Evolutionary conservation across 1,140 invertebrate genomes (phyloP), one percentile per base, ranked within the genome.

Genomic region (Oryctes rhinoceros): DNA sequence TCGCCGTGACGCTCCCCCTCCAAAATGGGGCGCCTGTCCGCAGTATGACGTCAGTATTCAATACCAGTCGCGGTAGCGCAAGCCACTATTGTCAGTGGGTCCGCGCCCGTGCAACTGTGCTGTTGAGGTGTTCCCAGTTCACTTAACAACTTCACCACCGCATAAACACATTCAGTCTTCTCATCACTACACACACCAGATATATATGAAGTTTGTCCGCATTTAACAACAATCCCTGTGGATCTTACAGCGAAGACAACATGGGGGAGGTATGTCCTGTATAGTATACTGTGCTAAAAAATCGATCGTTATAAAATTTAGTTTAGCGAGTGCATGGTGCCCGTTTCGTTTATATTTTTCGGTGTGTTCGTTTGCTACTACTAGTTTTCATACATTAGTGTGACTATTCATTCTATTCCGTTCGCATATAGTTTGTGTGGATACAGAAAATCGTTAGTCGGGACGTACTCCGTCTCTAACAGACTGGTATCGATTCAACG

Each of bases 21-120:
- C 20, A 35, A 67, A 67, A 67, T 24, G 65, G 74, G 74, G 74
- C 74, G 74, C 74, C 74, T 39, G 74, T 76, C 74, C 74, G 74
- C 74, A 76, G 74, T 76, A 76, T 76, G 74, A 76, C 74, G 74
- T 76, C 74, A 76, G 74, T 76, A 48, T 48, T 76, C 74, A 48
- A 76, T 76, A 76, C 74, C 37, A 76, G 44, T 48, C 74, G 74
- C 74, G 74, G 74, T 48, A 76, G 74, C 74, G 74, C 74, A 76
- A 76, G 74, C 74, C 37, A 76, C 39, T 37, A 48, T 76, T 76
- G 74, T 76, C 74, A 76, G 74, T 76, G 37, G 74, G 74, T 76
- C 74, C 74, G 74, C 74, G 74, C 74, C 74, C 74, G 74, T 76
- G 74, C 35, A 44, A 76, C 37, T 76, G 74, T 76, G 74, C 44